phyloP scores from a whole-genome alignment of 2,113 vertebrate genomes.

The Pluvialis apricaria region DNA sequence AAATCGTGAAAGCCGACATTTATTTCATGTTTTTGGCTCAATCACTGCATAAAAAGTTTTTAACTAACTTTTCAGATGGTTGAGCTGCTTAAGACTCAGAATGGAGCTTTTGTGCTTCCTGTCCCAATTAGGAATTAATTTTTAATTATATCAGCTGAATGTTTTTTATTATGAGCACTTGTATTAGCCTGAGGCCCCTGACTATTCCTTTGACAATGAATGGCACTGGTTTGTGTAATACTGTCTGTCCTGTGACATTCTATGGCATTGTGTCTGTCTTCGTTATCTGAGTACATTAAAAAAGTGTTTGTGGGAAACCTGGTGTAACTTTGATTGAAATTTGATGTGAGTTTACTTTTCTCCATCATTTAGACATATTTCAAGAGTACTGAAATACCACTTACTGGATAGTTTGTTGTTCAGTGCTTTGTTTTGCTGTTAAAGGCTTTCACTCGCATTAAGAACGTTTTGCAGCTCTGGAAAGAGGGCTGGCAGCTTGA shows the following conservation, averaged over 20 bases:
- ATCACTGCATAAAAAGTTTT: slow-evolving; percentile 37
- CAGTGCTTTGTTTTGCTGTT: neutral
- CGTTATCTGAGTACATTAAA: neutral
- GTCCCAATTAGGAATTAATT: slow-evolving; percentile 56
- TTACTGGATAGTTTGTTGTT: neutral
- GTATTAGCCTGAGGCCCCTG: neutral
- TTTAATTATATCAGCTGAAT: slow-evolving; percentile 56
- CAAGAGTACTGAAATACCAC: neutral
- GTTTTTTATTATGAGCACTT: neutral
- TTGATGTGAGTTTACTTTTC: neutral
- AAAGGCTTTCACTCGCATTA: neutral
- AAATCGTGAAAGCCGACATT: slow-evolving; percentile 26
- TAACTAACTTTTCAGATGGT: slow-evolving; percentile 59
- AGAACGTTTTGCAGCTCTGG: slow-evolving; percentile 23
- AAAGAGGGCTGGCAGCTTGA: neutral
- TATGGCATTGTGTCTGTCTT: neutral
- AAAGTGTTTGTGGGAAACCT: neutral
- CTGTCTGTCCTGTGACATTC: neutral
- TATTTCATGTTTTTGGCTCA: slow-evolving; percentile 46
- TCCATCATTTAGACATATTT: neutral
- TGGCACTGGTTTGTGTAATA: neutral
- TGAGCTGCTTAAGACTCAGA: slow-evolving; percentile 52
- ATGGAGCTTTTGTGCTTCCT: slow-evolving; percentile 59
- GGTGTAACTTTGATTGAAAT: neutral
- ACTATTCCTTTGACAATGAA: neutral